A percentile compares a stretch with the other conserved stretches of the same genome.
These are phyloP conservation scores for Drosophila sproati DNA, from an alignment of 1,140 invertebrate species.

Conservation along the genomic window DNA sequence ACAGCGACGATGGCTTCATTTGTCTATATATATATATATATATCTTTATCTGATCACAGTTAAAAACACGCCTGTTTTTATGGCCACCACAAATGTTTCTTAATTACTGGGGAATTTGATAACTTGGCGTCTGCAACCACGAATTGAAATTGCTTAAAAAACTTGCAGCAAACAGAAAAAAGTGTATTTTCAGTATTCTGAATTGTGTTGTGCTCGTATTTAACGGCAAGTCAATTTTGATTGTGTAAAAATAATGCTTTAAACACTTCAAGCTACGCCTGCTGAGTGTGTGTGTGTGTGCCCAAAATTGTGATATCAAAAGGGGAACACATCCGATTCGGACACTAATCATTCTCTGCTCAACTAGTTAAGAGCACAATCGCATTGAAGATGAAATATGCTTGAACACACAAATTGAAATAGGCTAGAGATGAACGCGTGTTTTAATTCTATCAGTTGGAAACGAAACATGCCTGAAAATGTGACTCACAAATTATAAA, in stretches of 20 bases:
- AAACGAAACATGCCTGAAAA: too few relatives aligned
- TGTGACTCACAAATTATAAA: too few relatives aligned
- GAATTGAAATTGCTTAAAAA: background rate
- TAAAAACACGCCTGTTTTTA: background rate
- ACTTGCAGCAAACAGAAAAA: background rate
- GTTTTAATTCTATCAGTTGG: background rate
- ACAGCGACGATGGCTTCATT: conserved; percentile 59
- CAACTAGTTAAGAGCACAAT: background rate
- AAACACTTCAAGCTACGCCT: conserved; percentile 9
- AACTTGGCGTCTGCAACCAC: background rate
- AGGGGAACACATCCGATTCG: background rate
- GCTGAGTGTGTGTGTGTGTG: conserved; percentile 4
- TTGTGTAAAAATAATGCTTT: background rate
- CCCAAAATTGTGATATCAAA: background rate
- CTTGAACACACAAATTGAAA: background rate
- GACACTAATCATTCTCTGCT: conserved; percentile 1
- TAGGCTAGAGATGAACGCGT: background rate
- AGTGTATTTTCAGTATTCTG: background rate
- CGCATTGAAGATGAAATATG: background rate
- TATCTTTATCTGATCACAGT: background rate
- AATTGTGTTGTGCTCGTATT: background rate
- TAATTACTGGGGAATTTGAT: conserved; percentile 10
- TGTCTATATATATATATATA: background rate
- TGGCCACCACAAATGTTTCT: too few relatives aligned
- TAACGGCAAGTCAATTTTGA: conserved; percentile 9